Evolutionary conservation across 2,888 invertebrate genomes (phyloP), one percentile per base, ranked within the genome.

Genomic region (Melipona beecheii): DNA sequence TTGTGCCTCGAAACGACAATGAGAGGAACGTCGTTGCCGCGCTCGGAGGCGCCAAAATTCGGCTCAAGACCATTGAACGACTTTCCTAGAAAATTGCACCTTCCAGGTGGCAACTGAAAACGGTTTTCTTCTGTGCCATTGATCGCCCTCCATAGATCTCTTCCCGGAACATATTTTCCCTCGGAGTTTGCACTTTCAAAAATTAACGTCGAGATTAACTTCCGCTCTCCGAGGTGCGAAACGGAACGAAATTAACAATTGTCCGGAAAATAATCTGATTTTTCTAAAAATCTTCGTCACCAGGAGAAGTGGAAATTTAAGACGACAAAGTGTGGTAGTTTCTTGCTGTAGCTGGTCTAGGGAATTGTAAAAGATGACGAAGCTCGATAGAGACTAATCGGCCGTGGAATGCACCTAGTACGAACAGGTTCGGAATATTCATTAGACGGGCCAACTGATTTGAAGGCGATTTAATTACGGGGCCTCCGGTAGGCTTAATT

Each of bases 401-500:
- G 78, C 50, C 71, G 75, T 84, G 90, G 88, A 89, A 89, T 88
- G 89, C 83, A 83, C 81, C 72, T 82, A 78, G 80, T 76, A 83
- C 76, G 75, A 91, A 84, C 87, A 82, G 82, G 86, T 75, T 78
- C 75, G 85, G 92, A 93, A 93, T 93, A 93, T 92, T 93, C 92
- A 92, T 92, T 91, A 92, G 90, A 87, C 90, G 90, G 87, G 75
- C 89, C 84, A 85, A 88, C 90, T 89, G 92, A 92, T 93, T 92
- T 88, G 87, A 90, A 89, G 90, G 90, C 90, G 90, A 93, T 93
- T 92, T 92, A 93, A 93, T 93, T 91, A 92, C 90, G 82, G 84
- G 85, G 87, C 89, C 43, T 43, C 72, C 90, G 87, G 89, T 60
- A 52, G 87, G 90, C 91, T 92, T 93, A 92, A 93, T 93, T 93